A percentile compares a stretch with the other conserved stretches of the same genome.
These are phyloP conservation scores for Tauraco erythrolophus DNA, from an alignment of 2,113 vertebrate genomes.

Conservation along the genomic window DNA sequence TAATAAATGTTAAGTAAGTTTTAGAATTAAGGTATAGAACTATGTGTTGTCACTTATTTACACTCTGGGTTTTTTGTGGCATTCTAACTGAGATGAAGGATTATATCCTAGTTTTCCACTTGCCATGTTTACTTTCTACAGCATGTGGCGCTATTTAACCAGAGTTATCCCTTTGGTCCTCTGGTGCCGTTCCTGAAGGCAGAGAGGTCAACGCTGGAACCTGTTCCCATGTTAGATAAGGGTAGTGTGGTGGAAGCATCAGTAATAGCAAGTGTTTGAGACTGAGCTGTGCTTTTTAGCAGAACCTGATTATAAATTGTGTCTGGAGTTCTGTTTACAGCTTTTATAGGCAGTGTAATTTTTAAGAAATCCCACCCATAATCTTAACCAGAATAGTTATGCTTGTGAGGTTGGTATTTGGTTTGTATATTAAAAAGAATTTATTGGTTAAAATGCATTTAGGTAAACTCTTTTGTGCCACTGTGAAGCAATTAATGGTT, in stretches of 20 bases:
- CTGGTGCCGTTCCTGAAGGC: not conserved
- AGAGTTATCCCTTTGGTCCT: not conserved
- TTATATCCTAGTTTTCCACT: not conserved
- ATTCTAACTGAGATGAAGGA: not conserved
- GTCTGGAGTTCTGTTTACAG: not conserved
- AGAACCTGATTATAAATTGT: not conserved
- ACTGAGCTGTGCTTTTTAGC: not conserved
- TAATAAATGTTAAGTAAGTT: not conserved
- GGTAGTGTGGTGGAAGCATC: not conserved
- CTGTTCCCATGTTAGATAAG: accelerated
- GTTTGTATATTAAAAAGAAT: not conserved
- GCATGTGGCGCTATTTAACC: not conserved
- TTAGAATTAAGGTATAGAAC: not conserved
- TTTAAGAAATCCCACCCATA: not conserved
- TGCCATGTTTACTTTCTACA: not conserved
- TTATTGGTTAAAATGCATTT: not conserved
- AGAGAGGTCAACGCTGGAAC: not conserved
- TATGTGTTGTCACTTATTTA: not conserved
- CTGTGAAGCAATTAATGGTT: not conserved
- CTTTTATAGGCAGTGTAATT: not conserved
- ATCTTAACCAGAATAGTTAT: accelerated
- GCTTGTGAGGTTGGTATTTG: accelerated
- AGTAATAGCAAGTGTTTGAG: not conserved
- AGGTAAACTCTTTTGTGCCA: not conserved
- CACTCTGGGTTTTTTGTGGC: accelerated